These are phyloP conservation scores for Baccha elongata DNA, from an alignment of 2,888 invertebrate species.

Conservation along the genomic window DNA sequence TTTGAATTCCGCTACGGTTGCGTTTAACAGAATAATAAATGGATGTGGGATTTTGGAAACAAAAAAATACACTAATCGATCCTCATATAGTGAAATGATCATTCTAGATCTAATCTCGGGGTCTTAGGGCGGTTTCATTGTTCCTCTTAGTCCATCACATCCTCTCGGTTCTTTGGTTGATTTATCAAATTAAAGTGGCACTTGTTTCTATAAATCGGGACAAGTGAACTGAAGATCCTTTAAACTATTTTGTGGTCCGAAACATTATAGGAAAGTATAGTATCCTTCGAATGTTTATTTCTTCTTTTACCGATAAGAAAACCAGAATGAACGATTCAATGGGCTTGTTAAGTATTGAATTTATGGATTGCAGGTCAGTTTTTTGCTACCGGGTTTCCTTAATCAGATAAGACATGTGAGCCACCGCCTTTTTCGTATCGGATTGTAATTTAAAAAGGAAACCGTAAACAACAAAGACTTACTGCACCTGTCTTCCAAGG, in stretches of 20 bases:
- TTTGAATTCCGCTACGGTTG: conserved; percentile 57
- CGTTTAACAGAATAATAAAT: conserved; percentile 53
- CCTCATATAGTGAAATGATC: conserved; percentile 23
- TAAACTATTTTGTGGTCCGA: not conserved
- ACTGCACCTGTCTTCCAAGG: conserved; percentile 15
- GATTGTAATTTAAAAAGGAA: not conserved
- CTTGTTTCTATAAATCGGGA: conserved; percentile 20
- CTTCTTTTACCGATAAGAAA: conserved; percentile 1
- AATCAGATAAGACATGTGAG: conserved; percentile 9
- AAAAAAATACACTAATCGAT: conserved; percentile 43
- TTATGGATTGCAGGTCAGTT: conserved; percentile 29
- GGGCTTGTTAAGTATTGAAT: not conserved
- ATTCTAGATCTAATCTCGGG: conserved; percentile 49
- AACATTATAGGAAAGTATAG: not conserved
- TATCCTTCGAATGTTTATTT: conserved; percentile 21
- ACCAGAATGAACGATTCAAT: not conserved
- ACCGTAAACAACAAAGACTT: not conserved
- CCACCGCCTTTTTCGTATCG: not conserved
- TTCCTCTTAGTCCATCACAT: conserved; percentile 4
- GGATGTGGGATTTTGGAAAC: conserved; percentile 22
- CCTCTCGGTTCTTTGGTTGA: conserved; percentile 8
- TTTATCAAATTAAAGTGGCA: conserved; percentile 47
- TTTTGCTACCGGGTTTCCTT: conserved; percentile 10
- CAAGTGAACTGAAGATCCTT: conserved; percentile 29
- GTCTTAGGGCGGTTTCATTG: conserved; percentile 34